Evolutionary conservation across 2,113 vertebrate genomes (phyloP).

Genomic region (Smithornis capensis): DNA sequence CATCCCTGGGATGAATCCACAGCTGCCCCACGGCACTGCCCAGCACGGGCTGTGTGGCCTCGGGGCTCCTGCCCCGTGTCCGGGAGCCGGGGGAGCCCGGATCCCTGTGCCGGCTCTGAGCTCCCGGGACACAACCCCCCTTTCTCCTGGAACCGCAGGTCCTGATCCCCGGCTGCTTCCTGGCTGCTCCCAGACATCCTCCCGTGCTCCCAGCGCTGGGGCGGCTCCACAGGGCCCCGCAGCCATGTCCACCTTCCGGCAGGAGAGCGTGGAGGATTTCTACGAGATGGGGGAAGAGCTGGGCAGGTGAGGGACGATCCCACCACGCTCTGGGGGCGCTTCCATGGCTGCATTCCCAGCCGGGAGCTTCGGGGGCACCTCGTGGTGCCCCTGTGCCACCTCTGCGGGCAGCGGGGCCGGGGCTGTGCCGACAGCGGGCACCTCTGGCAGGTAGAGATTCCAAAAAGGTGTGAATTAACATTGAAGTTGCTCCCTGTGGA

Average conservation of each 20-base stretch:
- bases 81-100: not conserved
- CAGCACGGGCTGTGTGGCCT: rapidly evolving
- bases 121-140: not conserved
- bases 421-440: not conserved
- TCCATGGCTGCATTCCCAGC: rapidly evolving
- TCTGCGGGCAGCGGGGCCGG: not conserved
- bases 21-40: rapidly evolving
- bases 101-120: not conserved
- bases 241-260: slow-evolving; percentile 80
- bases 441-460: not conserved
- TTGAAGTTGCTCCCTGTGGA: not conserved
- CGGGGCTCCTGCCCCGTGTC: rapidly evolving
- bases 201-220: not conserved
- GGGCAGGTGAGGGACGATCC: slow-evolving; percentile 68
- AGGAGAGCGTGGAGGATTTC: slow-evolving; percentile 79
- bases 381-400: not conserved
- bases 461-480: not conserved
- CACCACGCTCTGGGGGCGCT: rapidly evolving
- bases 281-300: slow-evolving; percentile 85
- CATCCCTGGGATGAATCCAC: rapidly evolving
- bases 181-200: not conserved
- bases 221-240: rapidly evolving
- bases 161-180: not conserved
- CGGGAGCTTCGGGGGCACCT: rapidly evolving
- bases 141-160: not conserved